Evolutionary conservation across 2,113 vertebrate species (phyloP), one percentile per base, ranked within the genome.

Genomic region (Indicator indicator): DNA sequence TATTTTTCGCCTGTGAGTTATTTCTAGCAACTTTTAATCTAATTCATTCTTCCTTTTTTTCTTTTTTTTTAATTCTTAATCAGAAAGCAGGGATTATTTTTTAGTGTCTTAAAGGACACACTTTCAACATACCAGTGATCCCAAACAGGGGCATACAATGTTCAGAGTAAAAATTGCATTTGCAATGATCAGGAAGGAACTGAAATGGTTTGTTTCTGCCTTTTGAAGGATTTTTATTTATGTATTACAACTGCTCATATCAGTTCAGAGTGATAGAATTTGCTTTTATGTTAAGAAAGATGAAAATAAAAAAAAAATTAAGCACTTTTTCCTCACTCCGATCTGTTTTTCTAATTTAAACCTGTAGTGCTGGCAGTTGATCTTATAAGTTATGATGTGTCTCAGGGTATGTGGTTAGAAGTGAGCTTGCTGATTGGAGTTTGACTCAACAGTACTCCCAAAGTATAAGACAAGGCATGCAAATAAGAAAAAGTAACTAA

Each of bases 1-100:
- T 96, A 94, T 96, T 97, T 97, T 97, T 96, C 94, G 94, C 67
- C 77, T 93, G 58, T 87, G 94, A 95, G 95, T 96, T 97, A 97
- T 97, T 97, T 96, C 87, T 96, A 94, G 94, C 74, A 96, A 73
- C 91, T 95, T 93, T 52, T 78, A 69, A 92, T 93, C 65, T 68
- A 76, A 78, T 85, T 91, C 33, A 67, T 92, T 91, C 58, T 77
- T 88, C 16, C 30, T 76, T 77, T 85, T 16, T 83, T 88, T 80
- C 69, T 77, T 85, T 44, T 62, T 81, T 72, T 76, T 82, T 24
- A 52, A 13, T 71, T 69, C 85, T 42, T 7, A 67, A 59, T 91
- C 70, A 75, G 84, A 9, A 60, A 67, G 84, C 8, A 4, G 40
- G 77, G 89, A 46, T 93, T 79, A 55, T 89, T 95, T 87, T 69